Base-by-base conservation (phyloP, 2,797 vertebrate species). In the Balearica regulorum region DNA sequence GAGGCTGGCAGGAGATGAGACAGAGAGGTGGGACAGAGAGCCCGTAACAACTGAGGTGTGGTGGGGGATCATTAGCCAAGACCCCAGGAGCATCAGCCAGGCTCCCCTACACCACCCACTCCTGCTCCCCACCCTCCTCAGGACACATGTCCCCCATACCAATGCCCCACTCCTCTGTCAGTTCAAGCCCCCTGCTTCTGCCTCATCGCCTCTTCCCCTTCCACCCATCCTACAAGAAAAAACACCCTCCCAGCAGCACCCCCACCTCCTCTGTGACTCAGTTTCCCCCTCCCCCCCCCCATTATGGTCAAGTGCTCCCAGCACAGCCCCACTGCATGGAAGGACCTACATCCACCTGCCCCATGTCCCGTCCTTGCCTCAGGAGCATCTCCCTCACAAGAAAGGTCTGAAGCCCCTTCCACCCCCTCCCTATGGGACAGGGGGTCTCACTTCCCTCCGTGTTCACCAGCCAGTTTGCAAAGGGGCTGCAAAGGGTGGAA, bases 271-370 rank as follows among this genome's bases (percentile, higher is more conserved):
- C 51, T 0, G 1, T 11, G 28, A 28, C 54, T 80, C 85, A 48
- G 48, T 58, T 89, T 62, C 57, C 6, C 53, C 16, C 39, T 39
- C 39, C 39, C 11, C 39, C 13, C 39, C 39, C 13, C 43, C 0
- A 2, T 31, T 15, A 1, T 0, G 16, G 33, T 12, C 35, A 17
- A 49, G 8, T 17, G 11, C 2, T 2, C 35, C 22, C 21, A 10
- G 14, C 43, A 46, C 18, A 41, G 25, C 16, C 48, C 14, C 20
- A 11, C 43, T 26, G 33, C 1, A 5, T 8, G 16, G 33, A 69
- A 54, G 13, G 14, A 54, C 33, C 37, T 8, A 7, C 37, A 35
- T 16, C 31, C 33, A 33, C 62, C 33, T 41, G 20, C 31, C 26
- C 29, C 65, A 10, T 5, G 1, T 2, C 44, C 16, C 8, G 8